These are phyloP conservation scores for Pachypeltis micranthus DNA, from an alignment of 1,140 invertebrate species.

Conservation along the genomic window DNA sequence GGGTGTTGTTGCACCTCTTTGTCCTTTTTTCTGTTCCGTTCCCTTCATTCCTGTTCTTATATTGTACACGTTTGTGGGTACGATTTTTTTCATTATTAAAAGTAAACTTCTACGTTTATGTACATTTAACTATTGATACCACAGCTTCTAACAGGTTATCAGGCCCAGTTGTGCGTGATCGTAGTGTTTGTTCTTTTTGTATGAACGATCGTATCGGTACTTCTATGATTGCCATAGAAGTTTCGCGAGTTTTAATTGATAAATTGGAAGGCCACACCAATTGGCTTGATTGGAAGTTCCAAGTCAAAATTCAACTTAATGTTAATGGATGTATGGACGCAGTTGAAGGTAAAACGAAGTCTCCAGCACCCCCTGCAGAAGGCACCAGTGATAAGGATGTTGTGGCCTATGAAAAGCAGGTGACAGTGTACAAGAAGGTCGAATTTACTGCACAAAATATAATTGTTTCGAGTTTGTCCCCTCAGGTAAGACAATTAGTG, in stretches of 20 bases:
- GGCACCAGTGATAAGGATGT: neutral
- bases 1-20: too few relatives aligned
- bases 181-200: neutral
- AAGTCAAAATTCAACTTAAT: constrained; percentile 11
- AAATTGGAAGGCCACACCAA: constrained; percentile 15
- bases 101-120: too few relatives aligned
- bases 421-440: neutral
- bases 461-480: constrained; percentile 19
- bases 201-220: neutral
- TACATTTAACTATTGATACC: too few relatives aligned
- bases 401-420: neutral
- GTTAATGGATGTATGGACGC: constrained; percentile 2
- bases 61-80: too few relatives aligned
- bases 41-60: too few relatives aligned
- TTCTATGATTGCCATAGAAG: neutral
- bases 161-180: neutral
- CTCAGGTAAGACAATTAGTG: constrained; percentile 1
- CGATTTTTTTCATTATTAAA: too few relatives aligned
- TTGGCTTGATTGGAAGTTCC: constrained; percentile 16
- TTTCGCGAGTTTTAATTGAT: neutral
- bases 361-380: neutral
- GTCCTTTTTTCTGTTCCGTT: too few relatives aligned
- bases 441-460: constrained; percentile 15
- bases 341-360: constrained; percentile 11
- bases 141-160: neutral